Evolutionary conservation across 2,888 invertebrate genomes (phyloP).

Genomic region (Cantharis flavilabris): DNA sequence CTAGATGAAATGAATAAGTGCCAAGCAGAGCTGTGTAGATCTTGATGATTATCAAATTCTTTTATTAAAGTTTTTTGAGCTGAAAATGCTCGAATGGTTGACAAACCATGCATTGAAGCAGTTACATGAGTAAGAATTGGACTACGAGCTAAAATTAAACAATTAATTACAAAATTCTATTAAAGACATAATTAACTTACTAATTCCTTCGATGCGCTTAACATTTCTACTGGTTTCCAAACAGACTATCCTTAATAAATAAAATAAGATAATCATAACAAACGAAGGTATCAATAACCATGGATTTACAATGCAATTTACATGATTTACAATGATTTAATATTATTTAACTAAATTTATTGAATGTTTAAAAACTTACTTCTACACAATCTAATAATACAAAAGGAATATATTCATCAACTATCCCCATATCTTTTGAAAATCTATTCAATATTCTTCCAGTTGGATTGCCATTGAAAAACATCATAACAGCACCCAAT

Average conservation of each 20-base stretch:
- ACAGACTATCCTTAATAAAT: constrained; percentile 59
- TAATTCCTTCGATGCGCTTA: constrained; percentile 69
- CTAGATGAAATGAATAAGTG: constrained; percentile 78
- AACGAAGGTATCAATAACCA: constrained; percentile 71
- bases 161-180: neutral
- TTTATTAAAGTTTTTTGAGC: constrained; percentile 62
- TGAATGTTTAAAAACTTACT: neutral
- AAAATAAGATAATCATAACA: constrained; percentile 66
- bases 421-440: constrained; percentile 83
- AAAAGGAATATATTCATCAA: constrained; percentile 60
- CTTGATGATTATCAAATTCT: constrained; percentile 63
- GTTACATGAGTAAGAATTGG: constrained; percentile 75
- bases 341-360: too few species aligned
- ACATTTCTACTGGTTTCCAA: constrained; percentile 62
- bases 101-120: constrained; percentile 70
- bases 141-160: constrained; percentile 67
- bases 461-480: constrained; percentile 87
- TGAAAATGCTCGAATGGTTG: constrained; percentile 73
- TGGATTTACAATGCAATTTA: constrained; percentile 70
- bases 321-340: too few species aligned
- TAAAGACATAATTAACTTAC: constrained; percentile 52
- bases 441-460: constrained; percentile 85
- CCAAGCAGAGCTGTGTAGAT: constrained; percentile 72
- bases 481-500: constrained; percentile 79
- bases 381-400: constrained; percentile 55